These are phyloP conservation scores for Zaprionus inermis DNA, from an alignment of 1,140 invertebrate genomes.

Conservation along the genomic window DNA sequence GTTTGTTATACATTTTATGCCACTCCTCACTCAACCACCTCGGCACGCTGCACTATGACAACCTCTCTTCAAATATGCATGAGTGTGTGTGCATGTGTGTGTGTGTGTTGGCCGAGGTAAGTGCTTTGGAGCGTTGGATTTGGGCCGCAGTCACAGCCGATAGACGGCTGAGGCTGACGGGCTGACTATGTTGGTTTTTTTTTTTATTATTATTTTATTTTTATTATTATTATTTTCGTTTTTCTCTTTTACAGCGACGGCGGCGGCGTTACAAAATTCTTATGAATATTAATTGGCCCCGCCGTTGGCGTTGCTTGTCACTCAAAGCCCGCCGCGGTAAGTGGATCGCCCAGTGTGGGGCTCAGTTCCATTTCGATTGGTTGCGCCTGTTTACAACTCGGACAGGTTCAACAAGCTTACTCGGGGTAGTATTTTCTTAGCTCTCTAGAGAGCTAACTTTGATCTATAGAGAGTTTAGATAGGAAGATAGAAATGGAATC, in stretches of 20 bases:
- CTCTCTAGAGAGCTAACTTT: neutral
- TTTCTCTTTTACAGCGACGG: conserved; percentile 11
- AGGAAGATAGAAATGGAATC: neutral
- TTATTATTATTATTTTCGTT: conserved; percentile 37
- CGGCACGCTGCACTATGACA: conserved; percentile 10
- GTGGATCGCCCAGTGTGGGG: conserved; percentile 32
- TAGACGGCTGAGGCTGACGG: conserved; percentile 27
- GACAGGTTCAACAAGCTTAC: conserved; percentile 36
- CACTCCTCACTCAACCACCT: conserved; percentile 24
- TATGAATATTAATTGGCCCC: conserved; percentile 61
- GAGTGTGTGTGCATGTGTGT: neutral
- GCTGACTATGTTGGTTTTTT: conserved; percentile 51
- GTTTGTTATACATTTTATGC: conserved; percentile 57
- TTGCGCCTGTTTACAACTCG: conserved; percentile 36
- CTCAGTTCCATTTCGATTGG: conserved; percentile 35
- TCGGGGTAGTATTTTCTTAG: neutral
- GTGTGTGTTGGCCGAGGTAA: conserved; percentile 40
- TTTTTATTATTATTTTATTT: conserved; percentile 41
- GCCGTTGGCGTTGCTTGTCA: conserved; percentile 47
- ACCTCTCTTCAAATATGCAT: conserved; percentile 7
- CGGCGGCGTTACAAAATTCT: conserved; percentile 57
- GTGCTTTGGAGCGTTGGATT: conserved; percentile 39
- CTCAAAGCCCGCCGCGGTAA: conserved; percentile 40
- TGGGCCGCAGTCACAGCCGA: conserved; percentile 21
- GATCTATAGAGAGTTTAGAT: neutral